Percentiles rank a stretch among this genome's conserved stretches.
Evolutionary conservation across 2,113 vertebrate genomes (phyloP).

Genomic region (Cyphomyrus plagiostoma): DNA sequence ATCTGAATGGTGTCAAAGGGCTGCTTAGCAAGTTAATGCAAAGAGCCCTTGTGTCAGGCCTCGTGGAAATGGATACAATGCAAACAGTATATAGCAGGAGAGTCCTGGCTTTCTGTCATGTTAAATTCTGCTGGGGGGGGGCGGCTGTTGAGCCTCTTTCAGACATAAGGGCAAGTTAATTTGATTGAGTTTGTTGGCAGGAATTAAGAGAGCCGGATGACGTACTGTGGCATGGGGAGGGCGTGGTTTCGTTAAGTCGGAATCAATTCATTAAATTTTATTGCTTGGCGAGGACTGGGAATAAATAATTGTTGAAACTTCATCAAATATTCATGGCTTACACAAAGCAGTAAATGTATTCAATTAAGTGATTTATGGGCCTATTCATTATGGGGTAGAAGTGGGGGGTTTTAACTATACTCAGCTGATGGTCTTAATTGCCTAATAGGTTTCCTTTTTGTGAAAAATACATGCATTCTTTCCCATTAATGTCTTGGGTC

Average conservation of each 20-base stretch:
- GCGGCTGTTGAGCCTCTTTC: slow-evolving; percentile 74
- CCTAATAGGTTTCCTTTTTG: slow-evolving; percentile 68
- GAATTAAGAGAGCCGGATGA: slow-evolving; percentile 82
- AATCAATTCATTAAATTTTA: slow-evolving; percentile 99
- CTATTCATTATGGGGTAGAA: slow-evolving; percentile 57
- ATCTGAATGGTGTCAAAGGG: slow-evolving; percentile 99
- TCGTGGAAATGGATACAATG: slow-evolving; percentile 99
- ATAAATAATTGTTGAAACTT: slow-evolving; percentile 97
- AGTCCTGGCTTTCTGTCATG: slow-evolving; percentile 93
- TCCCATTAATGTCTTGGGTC: slow-evolving; percentile 37
- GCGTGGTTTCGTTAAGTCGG: slow-evolving; percentile 92
- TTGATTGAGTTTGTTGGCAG: slow-evolving; percentile 97
- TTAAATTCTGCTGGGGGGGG: slow-evolving; percentile 66
- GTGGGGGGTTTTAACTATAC: slow-evolving; percentile 72
- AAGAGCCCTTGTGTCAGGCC: slow-evolving; percentile 99
- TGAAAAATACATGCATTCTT: slow-evolving; percentile 49
- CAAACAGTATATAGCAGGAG: slow-evolving; percentile 99
- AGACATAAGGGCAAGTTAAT: slow-evolving; percentile 92
- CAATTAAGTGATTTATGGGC: slow-evolving; percentile 86
- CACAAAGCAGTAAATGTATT: slow-evolving; percentile 99
- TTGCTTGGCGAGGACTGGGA: slow-evolving; percentile 97
- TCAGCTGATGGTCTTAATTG: slow-evolving; percentile 97
- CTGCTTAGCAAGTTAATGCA: slow-evolving; percentile 96
- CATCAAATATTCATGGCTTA: slow-evolving; percentile 99
- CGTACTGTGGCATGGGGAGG: slow-evolving; percentile 76